phyloP scores from a whole-genome alignment of 2,797 vertebrate genomes.

The Acanthurus leucopareius region DNA sequence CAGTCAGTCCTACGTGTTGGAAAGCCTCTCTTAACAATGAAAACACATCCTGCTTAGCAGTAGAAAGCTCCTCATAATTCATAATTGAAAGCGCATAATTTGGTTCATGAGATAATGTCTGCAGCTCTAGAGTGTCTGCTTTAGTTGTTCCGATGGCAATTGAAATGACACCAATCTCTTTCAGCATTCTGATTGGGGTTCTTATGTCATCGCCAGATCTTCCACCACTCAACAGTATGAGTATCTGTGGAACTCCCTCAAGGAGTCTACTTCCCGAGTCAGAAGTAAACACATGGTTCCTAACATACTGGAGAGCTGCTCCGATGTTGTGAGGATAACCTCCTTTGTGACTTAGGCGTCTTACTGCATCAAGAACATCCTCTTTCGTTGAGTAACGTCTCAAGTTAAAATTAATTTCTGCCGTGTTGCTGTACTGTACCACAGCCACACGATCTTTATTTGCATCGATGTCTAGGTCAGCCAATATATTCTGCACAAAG shows the following conservation, averaged over 20 bases:
- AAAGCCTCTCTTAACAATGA: constrained; percentile 72
- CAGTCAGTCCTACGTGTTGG: constrained; percentile 18
- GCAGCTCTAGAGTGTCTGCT: constrained; percentile 64
- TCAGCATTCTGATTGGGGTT: constrained; percentile 75
- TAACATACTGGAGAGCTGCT: constrained; percentile 82
- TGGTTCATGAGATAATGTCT: constrained; percentile 62
- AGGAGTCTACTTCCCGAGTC: constrained; percentile 80
- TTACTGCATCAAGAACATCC: constrained; percentile 76
- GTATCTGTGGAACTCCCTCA: constrained; percentile 83
- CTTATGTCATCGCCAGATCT: constrained; percentile 85
- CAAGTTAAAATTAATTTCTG: constrained; percentile 79
- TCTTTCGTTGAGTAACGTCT: constrained; percentile 68
- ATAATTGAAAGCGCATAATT: constrained; percentile 57
- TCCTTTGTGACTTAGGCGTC: constrained; percentile 80
- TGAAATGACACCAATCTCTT: constrained; percentile 76
- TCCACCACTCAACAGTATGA: constrained; percentile 83
- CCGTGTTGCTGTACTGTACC: constrained; percentile 82
- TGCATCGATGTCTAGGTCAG: constrained; percentile 69
- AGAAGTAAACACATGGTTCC: constrained; percentile 74
- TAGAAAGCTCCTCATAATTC: constrained; percentile 85
- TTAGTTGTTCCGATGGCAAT: constrained; percentile 70
- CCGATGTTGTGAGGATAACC: constrained; percentile 82
- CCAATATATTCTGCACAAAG: constrained; percentile 79
- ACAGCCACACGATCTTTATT: constrained; percentile 79
- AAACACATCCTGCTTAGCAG: constrained; percentile 73